Percentiles rank a stretch among this genome's conserved stretches.
Conservation (phyloP, 2,888 invertebrate species). For the Trachelus tabidus region DNA sequence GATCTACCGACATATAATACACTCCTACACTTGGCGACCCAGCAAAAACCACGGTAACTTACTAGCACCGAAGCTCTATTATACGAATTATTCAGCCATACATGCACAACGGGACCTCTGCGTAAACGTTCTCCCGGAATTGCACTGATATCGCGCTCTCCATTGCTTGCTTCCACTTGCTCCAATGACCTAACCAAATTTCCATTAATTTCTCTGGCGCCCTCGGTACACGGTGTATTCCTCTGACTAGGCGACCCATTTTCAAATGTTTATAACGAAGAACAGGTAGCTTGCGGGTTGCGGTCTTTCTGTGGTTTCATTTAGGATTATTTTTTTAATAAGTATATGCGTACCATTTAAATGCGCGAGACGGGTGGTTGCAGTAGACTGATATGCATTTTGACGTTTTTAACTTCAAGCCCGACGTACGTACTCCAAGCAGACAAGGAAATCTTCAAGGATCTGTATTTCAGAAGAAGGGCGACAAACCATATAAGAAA, state of each 20-base stretch:
- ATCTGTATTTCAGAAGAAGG: background rate
- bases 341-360: background rate
- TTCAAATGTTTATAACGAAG: background rate
- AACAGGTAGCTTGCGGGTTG: background rate
- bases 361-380: background rate
- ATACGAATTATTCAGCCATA: slow-evolving; percentile 32
- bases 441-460: background rate
- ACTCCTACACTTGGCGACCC: slow-evolving; percentile 14
- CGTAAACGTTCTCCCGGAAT: slow-evolving; percentile 13
- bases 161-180: background rate
- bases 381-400: background rate
- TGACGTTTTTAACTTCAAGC: background rate
- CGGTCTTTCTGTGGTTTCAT: background rate
- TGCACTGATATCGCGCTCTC: slow-evolving; percentile 8
- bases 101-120: slow-evolving; percentile 14
- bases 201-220: background rate
- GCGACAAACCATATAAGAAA: background rate
- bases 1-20: slow-evolving; percentile 34
- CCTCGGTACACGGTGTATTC: background rate
- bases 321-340: background rate
- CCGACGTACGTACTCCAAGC: background rate
- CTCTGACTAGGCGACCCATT: background rate
- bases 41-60: slow-evolving; percentile 37
- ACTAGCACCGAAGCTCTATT: slow-evolving; percentile 22
- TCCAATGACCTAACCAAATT: background rate